A percentile compares a stretch with the other conserved stretches of the same genome.
These are phyloP conservation scores for Brachypterus glaber DNA, from an alignment of 2,888 invertebrate species.

Conservation along the genomic window DNA sequence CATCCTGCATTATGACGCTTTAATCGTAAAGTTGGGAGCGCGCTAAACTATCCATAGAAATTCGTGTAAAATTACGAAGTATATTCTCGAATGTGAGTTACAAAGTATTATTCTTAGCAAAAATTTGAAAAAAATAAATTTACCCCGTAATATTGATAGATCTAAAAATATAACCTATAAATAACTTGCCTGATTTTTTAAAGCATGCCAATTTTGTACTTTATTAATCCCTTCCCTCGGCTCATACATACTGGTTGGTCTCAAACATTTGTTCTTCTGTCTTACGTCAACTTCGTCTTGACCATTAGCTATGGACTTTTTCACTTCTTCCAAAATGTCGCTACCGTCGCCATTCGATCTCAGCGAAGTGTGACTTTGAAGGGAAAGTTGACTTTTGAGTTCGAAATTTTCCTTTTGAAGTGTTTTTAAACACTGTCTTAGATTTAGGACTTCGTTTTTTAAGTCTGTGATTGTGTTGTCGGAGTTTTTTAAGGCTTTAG, in stretches of 20 bases:
- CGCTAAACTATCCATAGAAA: too few relatives aligned
- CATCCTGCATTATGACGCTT: too few relatives aligned
- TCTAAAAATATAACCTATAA: too few relatives aligned
- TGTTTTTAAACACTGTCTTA: slow-evolving; percentile 62
- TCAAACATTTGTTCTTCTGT: slow-evolving; percentile 41
- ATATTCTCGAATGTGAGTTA: too few relatives aligned
- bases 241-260: slow-evolving; percentile 85
- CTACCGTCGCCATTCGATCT: slow-evolving; percentile 12
- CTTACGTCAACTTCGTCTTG: slow-evolving; percentile 10
- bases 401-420: slow-evolving; percentile 73
- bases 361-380: slow-evolving; percentile 21
- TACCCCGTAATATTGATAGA: too few relatives aligned
- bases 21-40: too few relatives aligned
- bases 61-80: too few relatives aligned
- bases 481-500: slow-evolving; percentile 51
- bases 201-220: slow-evolving; percentile 36
- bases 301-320: background rate
- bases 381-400: slow-evolving; percentile 50
- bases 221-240: slow-evolving; percentile 55
- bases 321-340: background rate
- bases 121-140: slow-evolving; percentile 1
- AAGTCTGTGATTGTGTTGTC: slow-evolving; percentile 57
- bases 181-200: slow-evolving; percentile 33
- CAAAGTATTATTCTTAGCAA: too few relatives aligned
- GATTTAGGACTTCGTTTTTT: slow-evolving; percentile 50